Evolutionary conservation across 2,797 vertebrate species (phyloP).

Genomic region (Schizopygopsis malacanthus): DNA sequence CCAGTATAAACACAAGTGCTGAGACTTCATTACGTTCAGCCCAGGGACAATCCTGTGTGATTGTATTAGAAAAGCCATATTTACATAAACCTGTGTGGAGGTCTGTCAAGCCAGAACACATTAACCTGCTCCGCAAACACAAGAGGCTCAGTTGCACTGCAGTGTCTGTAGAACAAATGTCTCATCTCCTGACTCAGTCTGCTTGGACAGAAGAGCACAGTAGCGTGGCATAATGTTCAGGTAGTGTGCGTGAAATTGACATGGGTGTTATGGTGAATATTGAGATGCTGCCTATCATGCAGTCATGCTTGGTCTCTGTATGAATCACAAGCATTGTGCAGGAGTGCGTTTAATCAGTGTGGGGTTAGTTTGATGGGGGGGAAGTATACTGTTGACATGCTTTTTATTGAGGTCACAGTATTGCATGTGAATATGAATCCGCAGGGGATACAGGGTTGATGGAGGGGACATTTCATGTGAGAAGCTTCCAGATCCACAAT

Average conservation of each 20-base stretch:
- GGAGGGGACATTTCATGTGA: neutral
- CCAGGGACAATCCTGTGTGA: constrained; percentile 7
- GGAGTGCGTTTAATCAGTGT: constrained; percentile 10
- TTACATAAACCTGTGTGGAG: constrained; percentile 31
- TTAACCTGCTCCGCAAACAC: neutral
- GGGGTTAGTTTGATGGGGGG: neutral
- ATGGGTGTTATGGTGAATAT: neutral
- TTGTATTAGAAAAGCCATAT: constrained; percentile 39
- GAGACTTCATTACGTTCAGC: constrained; percentile 36
- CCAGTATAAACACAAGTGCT: constrained; percentile 23
- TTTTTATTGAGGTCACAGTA: neutral
- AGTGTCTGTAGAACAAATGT: neutral
- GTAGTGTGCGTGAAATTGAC: neutral
- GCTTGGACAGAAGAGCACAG: neutral
- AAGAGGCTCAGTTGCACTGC: neutral
- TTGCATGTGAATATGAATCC: neutral
- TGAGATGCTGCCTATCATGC: neutral
- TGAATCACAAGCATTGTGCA: neutral
- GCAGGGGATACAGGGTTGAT: neutral
- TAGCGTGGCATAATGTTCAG: neutral
- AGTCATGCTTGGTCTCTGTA: neutral
- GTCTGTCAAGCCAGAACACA: constrained; percentile 12
- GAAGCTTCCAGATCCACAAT: neutral
- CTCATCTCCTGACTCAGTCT: constrained; percentile 3
- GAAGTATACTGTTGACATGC: neutral